phyloP scores from a whole-genome alignment of 2,797 vertebrate genomes.

The Sparus aurata region DNA sequence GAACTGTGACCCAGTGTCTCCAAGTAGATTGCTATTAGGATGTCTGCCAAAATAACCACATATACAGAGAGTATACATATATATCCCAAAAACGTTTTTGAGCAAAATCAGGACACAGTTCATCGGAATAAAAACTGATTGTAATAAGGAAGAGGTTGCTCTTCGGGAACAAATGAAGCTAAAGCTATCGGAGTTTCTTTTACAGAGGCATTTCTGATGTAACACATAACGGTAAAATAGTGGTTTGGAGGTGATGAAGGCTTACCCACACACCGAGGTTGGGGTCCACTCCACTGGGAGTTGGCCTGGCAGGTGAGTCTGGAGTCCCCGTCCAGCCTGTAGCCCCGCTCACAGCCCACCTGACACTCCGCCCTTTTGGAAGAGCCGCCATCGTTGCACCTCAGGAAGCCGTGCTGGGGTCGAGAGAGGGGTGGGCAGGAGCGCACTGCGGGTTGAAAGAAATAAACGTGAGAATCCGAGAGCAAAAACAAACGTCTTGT shows the following conservation, averaged over 20 bases:
- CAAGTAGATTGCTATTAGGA: neutral
- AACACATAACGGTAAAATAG: neutral
- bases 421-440: conserved; percentile 88
- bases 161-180: neutral
- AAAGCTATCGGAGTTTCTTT: neutral
- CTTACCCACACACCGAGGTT: conserved; percentile 95
- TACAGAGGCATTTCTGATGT: neutral
- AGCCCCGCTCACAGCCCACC: conserved; percentile 90
- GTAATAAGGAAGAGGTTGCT: too few species aligned
- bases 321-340: conserved; percentile 88
- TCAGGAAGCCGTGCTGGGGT: conserved; percentile 88
- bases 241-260: conserved; percentile 54
- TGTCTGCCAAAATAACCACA: neutral
- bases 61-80: neutral
- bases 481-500: too few species aligned
- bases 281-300: conserved; percentile 92
- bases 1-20: conserved; percentile 22
- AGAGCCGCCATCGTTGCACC: conserved; percentile 86
- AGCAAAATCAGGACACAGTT: neutral
- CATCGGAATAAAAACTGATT: neutral
- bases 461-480: conserved; percentile 8
- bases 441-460: conserved; percentile 83
- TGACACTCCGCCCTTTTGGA: conserved; percentile 88
- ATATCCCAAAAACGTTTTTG: neutral
- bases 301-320: conserved; percentile 91